Conservation (phyloP, 2,888 invertebrate genomes). For the Theristus sp. region DNA sequence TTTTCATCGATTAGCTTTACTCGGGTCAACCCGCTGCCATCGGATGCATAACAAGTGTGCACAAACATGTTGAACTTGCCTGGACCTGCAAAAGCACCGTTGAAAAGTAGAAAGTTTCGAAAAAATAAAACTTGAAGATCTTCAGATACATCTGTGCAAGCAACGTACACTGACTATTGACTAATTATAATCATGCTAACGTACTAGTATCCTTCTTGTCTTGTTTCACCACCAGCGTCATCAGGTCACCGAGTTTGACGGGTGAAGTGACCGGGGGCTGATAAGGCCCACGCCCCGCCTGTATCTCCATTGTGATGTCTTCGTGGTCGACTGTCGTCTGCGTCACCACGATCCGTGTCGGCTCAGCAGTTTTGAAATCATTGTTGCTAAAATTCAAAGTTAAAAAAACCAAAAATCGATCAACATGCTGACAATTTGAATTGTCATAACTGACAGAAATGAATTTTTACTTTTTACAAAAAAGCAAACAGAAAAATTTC, state of each 20-base stretch:
- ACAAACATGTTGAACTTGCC: constrained; percentile 24
- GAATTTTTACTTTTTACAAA: too few relatives aligned
- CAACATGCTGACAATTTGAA: too few relatives aligned
- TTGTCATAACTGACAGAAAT: too few relatives aligned
- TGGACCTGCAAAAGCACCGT: constrained; percentile 11
- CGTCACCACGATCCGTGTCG: constrained; percentile 10
- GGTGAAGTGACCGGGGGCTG: constrained; percentile 16
- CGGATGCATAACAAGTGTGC: constrained; percentile 24
- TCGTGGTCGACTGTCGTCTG: constrained; percentile 7
- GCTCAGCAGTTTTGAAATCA: constrained; percentile 2
- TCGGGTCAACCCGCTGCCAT: constrained; percentile 17
- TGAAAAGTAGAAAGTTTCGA: not conserved
- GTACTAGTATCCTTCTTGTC: constrained; percentile 12
- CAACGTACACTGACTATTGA: not conserved
- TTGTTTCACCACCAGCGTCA: constrained; percentile 18
- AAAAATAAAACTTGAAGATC: too few relatives aligned
- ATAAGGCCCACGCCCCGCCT: constrained; percentile 18
- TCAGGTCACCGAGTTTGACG: constrained; percentile 22
- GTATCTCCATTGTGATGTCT: constrained; percentile 20
- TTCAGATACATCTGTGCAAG: too few relatives aligned
- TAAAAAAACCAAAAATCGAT: not conserved
- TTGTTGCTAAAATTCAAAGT: not conserved
- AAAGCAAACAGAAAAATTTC: too few relatives aligned
- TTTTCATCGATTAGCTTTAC: constrained; percentile 20
- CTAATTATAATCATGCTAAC: not conserved